phyloP scores from a whole-genome alignment of 2,113 vertebrate species.

The Telmatochromis sp. region DNA sequence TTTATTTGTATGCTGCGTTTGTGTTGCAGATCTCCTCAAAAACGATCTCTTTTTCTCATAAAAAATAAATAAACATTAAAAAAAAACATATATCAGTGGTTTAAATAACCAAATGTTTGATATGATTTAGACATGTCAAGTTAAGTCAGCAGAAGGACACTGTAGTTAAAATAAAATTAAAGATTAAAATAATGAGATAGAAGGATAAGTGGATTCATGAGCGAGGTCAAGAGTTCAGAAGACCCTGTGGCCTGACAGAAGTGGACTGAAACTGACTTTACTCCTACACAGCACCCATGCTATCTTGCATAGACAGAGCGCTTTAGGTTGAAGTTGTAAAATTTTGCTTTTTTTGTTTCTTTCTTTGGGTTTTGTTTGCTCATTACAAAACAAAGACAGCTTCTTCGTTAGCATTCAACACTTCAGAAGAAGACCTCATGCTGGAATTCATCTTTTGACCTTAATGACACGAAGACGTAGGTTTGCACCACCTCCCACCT shows the following conservation, averaged over 20 bases:
- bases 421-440: neutral
- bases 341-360: too few relatives aligned
- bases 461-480: neutral
- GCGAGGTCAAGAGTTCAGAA: too few relatives aligned
- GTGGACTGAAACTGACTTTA: too few relatives aligned
- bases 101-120: neutral
- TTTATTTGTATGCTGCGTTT: neutral
- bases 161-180: neutral
- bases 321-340: too few relatives aligned
- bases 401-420: too few relatives aligned
- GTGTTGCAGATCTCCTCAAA: neutral
- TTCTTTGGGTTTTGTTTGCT: too few relatives aligned
- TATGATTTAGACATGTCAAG: neutral
- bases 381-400: too few relatives aligned
- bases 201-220: neutral
- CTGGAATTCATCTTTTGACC: neutral
- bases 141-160: neutral
- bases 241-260: too few relatives aligned
- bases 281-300: too few relatives aligned
- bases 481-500: neutral
- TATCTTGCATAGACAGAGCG: too few relatives aligned
- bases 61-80: neutral
- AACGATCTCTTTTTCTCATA: neutral
- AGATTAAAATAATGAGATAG: neutral
- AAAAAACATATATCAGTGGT: neutral